These are phyloP conservation scores for Brienomyrus longianalis DNA, from an alignment of 2,113 vertebrate genomes.

Conservation along the genomic window DNA sequence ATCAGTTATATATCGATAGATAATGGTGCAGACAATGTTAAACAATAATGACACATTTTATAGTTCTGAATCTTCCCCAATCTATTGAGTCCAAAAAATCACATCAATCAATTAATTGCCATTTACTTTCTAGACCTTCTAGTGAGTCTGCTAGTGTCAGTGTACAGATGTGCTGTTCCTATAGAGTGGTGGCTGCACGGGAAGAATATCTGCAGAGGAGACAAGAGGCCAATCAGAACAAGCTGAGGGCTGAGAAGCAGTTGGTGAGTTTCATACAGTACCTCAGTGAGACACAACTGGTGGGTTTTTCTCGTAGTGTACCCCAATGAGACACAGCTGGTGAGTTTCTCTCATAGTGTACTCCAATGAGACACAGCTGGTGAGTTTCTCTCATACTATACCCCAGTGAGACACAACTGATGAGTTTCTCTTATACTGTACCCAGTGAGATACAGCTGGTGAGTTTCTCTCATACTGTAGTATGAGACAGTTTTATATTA, in stretches of 20 bases:
- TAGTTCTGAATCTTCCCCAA: not conserved
- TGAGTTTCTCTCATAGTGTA: not conserved
- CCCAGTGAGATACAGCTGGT: not conserved
- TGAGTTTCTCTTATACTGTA: not conserved
- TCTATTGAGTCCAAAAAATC: not conserved
- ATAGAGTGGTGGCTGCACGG: slow-evolving; percentile 60
- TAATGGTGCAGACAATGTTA: not conserved
- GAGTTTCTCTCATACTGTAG: too few species aligned
- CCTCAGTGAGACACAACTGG: not conserved
- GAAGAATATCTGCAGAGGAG: slow-evolving; percentile 75
- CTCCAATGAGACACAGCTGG: not conserved
- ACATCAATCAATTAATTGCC: not conserved
- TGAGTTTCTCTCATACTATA: not conserved
- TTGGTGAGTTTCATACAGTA: slow-evolving; percentile 59
- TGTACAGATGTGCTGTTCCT: slow-evolving; percentile 27
- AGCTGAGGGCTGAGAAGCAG: slow-evolving; percentile 83
- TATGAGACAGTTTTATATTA: not conserved
- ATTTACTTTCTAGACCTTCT: not conserved
- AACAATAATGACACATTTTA: not conserved
- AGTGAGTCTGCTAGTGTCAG: not conserved
- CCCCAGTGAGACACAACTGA: not conserved
- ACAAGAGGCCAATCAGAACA: slow-evolving; percentile 76
- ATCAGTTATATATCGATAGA: not conserved
- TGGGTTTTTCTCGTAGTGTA: not conserved
- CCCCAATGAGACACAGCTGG: not conserved